Evolutionary conservation across 30 jellyfish, hydroid and myxozoan genomes (phyloP), one percentile per base, ranked within the genome.

Genomic region (Morbakka virulenta): DNA sequence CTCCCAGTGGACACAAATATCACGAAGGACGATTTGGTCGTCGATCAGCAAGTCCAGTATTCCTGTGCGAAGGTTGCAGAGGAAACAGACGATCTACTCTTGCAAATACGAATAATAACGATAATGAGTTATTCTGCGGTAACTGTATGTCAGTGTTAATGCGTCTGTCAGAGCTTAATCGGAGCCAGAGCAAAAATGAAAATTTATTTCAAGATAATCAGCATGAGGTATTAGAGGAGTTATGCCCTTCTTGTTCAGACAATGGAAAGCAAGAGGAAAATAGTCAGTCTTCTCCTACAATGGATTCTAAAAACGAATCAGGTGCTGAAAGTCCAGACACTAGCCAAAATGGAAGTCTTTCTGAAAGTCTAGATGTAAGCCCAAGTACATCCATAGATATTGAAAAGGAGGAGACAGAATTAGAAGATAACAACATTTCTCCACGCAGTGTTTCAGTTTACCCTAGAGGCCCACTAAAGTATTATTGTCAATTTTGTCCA

Each of bases 401-500:
- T 9, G 57, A 41, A 41, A 41, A 41, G 57, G 17, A 17, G 9
- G 57, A 41, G 9, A 41, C 57, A 6, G 57, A 41, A 41, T 9
- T 6, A 9, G 17, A 41, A 6, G 17, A 6, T 6, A 17, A 41
- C 9, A 41, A 41, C 57, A 41, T 41, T 41, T 6, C 13, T 41
- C 57, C 57, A 17, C 57, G 57, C 17, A 17, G 57, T 41, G 17
- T 41, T 41, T 17, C 57, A 17, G 9, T 41, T 6, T 17, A 6
- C 17, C 57, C 57, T 17, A 41, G 17, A 17, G 57, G 57, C 57
- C 32, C 75, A 29, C 71, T 14, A 0, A 64, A 35, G 17, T 87
- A 35, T 29, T 66, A 74, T 20, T 87, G 96, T 30, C 66, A 25
- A 17, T 87, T 74, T 41, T 87, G 96, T 67, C 82, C 80, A 0